phyloP scores from a whole-genome alignment of 2,113 vertebrate species.

The Antennarius striatus region DNA sequence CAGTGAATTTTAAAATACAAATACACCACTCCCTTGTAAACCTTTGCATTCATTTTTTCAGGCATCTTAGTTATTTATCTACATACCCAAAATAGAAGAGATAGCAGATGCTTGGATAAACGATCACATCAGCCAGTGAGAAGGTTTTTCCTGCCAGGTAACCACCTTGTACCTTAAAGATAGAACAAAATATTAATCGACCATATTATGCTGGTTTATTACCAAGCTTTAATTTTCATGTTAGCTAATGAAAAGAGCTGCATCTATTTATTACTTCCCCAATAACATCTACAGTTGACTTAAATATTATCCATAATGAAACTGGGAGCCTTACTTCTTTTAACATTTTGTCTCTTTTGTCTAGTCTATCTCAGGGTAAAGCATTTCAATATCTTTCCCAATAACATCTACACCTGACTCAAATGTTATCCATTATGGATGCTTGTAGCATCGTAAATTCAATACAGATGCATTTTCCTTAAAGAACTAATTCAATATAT shows the following conservation, averaged over 20 bases:
- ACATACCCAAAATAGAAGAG: conserved; percentile 65
- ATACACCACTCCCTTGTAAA: background rate
- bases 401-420: too few relatives aligned
- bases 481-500: background rate
- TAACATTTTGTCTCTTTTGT: background rate
- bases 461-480: too few relatives aligned
- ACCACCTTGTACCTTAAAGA: background rate
- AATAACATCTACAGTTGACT: too few relatives aligned
- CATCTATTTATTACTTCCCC: too few relatives aligned
- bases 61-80: background rate
- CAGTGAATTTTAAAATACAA: background rate
- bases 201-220: background rate
- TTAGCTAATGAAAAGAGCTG: too few relatives aligned
- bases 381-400: background rate
- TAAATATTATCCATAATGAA: too few relatives aligned
- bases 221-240: too few relatives aligned
- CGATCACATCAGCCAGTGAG: conserved; percentile 66
- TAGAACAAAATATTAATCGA: background rate
- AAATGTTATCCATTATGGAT: too few relatives aligned
- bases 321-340: too few relatives aligned
- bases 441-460: too few relatives aligned
- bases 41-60: background rate
- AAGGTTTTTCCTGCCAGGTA: conserved; percentile 68
- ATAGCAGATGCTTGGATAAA: conserved; percentile 60
- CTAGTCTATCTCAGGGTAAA: too few relatives aligned